These are phyloP conservation scores for Blomia tropicalis DNA, from an alignment of 2,888 invertebrate genomes.

Conservation along the genomic window DNA sequence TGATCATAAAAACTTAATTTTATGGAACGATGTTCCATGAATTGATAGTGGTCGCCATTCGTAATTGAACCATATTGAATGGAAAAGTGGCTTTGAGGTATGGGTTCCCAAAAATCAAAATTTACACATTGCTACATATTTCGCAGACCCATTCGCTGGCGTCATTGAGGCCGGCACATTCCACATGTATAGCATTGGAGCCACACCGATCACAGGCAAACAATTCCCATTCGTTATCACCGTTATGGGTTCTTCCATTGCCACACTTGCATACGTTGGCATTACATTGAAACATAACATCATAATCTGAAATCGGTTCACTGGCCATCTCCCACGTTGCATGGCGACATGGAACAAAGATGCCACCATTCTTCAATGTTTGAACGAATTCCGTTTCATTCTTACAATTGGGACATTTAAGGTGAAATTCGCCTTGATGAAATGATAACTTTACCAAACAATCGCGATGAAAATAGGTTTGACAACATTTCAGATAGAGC, in stretches of 20 bases:
- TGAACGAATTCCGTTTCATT: background rate
- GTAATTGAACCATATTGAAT: no score
- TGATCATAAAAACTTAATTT: no score
- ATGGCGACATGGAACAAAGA: slow-evolving; percentile 6
- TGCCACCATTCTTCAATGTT: slow-evolving; percentile 8
- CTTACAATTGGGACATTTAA: slow-evolving; percentile 22
- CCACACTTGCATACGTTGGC: slow-evolving; percentile 12
- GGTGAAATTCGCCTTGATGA: slow-evolving; percentile 10
- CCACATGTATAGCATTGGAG: slow-evolving; percentile 9
- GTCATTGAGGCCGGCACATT: background rate
- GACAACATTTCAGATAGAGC: slow-evolving; percentile 7
- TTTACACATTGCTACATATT: slow-evolving; percentile 9
- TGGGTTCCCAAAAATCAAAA: no score
- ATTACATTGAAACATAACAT: background rate
- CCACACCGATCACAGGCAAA: slow-evolving; percentile 21
- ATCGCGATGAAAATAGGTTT: slow-evolving; percentile 15
- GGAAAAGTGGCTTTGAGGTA: no score
- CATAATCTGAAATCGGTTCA: background rate
- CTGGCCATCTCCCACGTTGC: slow-evolving; percentile 11
- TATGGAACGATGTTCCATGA: no score
- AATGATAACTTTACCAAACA: slow-evolving; percentile 17
- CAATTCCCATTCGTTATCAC: slow-evolving; percentile 20
- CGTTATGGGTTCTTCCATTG: slow-evolving; percentile 11
- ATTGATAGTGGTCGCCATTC: no score
- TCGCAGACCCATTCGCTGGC: slow-evolving; percentile 15